phyloP scores from a whole-genome alignment of 2,888 invertebrate species.

The Bedellia somnulentella region DNA sequence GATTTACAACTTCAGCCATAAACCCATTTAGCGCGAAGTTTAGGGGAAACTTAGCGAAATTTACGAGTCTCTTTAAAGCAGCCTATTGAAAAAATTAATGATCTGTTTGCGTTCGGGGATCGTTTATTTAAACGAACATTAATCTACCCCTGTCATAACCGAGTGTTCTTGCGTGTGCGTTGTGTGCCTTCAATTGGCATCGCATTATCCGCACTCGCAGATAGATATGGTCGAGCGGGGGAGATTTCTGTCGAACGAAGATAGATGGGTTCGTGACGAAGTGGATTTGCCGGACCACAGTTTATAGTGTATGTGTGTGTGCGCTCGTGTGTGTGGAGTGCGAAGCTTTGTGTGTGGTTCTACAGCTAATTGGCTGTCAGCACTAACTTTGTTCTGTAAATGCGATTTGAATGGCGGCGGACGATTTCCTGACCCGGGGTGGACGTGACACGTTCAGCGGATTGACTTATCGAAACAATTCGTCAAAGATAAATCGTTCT shows the following conservation, averaged over 20 bases:
- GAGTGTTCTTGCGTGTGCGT: slow-evolving; percentile 17
- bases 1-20: slow-evolving; percentile 3
- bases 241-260: slow-evolving; percentile 47
- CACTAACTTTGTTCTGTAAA: slow-evolving; percentile 28
- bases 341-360: no score
- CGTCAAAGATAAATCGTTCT: no score
- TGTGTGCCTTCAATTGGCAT: slow-evolving; percentile 17
- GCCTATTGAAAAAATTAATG: slow-evolving; percentile 20
- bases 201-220: slow-evolving; percentile 14
- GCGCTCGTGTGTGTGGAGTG: no score
- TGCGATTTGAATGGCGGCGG: slow-evolving; percentile 2
- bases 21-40: slow-evolving; percentile 3
- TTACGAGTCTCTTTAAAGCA: neutral
- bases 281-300: no score
- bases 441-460: no score
- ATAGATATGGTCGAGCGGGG: slow-evolving; percentile 27
- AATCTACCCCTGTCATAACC: slow-evolving; percentile 26
- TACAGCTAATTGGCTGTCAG: slow-evolving; percentile 59
- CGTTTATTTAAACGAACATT: slow-evolving; percentile 28
- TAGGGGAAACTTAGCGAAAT: neutral
- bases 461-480: no score
- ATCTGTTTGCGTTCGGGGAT: slow-evolving; percentile 17
- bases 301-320: no score
- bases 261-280: slow-evolving; percentile 40
- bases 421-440: no score